These are phyloP conservation scores for Nasonia giraulti DNA, from an alignment of 1,140 invertebrate genomes.

Conservation along the genomic window DNA sequence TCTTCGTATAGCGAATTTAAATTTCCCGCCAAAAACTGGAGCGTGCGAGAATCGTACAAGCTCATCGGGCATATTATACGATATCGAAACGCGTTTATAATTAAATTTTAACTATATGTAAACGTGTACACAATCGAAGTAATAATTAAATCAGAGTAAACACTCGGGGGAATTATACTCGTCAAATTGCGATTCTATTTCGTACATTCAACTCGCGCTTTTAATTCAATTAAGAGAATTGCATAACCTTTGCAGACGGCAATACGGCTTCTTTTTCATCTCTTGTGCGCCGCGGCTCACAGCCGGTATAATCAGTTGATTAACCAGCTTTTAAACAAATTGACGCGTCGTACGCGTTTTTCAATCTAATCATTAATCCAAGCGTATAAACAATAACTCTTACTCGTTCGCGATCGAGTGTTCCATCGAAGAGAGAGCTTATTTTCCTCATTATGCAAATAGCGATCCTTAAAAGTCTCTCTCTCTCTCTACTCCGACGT, in stretches of 20 bases:
- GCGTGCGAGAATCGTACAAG: too few relatives aligned
- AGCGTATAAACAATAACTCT: neutral
- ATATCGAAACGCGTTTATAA: too few relatives aligned
- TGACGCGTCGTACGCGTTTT: too few relatives aligned
- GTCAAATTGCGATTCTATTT: neutral
- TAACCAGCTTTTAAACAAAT: neutral
- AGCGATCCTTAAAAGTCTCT: neutral
- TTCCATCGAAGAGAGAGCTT: neutral
- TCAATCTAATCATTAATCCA: too few relatives aligned
- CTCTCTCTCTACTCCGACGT: neutral
- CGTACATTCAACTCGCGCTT: neutral
- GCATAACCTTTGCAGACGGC: neutral
- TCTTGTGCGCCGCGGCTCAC: neutral
- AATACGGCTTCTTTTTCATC: neutral
- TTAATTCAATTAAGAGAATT: neutral
- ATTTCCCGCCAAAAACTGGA: too few relatives aligned
- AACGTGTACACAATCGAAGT: too few relatives aligned
- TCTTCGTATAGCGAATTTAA: too few relatives aligned
- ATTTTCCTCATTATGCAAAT: neutral
- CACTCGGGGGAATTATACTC: neutral
- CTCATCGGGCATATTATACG: too few relatives aligned
- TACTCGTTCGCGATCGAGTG: neutral
- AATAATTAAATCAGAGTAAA: neutral
- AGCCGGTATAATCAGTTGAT: neutral
- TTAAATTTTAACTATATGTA: too few relatives aligned